phyloP scores from a whole-genome alignment of 2,888 invertebrate genomes.

The Cryptocephalus moraei region DNA sequence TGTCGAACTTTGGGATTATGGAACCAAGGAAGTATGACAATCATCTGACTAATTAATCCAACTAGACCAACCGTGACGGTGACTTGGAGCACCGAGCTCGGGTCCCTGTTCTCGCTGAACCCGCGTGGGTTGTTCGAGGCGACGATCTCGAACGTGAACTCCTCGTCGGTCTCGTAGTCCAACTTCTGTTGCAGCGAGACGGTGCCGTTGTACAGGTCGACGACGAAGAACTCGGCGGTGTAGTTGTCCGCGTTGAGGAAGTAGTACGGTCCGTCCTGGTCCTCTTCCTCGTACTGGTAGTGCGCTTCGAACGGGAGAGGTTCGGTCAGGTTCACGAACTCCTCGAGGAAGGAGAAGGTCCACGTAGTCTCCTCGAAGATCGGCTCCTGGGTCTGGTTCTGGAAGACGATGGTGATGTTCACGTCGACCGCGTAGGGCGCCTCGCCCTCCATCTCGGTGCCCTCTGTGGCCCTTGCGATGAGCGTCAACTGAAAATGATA shows the following conservation, averaged over 20 bases:
- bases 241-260: slow-evolving; percentile 8
- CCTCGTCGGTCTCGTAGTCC: slow-evolving; percentile 36
- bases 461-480: not conserved
- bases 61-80: slow-evolving; percentile 15
- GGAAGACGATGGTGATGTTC: slow-evolving; percentile 12
- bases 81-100: slow-evolving; percentile 11
- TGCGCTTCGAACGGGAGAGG: slow-evolving; percentile 4
- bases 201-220: slow-evolving; percentile 14
- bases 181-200: slow-evolving; percentile 27
- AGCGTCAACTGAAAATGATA: not conserved
- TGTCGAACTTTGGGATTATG: too few relatives aligned
- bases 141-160: slow-evolving; percentile 39
- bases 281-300: slow-evolving; percentile 5
- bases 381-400: slow-evolving; percentile 13
- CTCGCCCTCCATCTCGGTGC: slow-evolving; percentile 5
- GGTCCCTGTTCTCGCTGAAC: slow-evolving; percentile 4
- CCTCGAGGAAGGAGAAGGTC: slow-evolving; percentile 10
- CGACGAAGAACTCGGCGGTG: not conserved
- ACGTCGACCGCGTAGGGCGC: slow-evolving; percentile 7
- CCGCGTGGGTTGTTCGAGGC: slow-evolving; percentile 35
- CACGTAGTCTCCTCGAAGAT: slow-evolving; percentile 9
- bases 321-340: slow-evolving; percentile 1
- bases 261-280: slow-evolving; percentile 11
- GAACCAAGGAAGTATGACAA: too few relatives aligned
- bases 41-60: too few relatives aligned